A percentile compares a stretch with the other conserved stretches of the same genome.
phyloP scores from a whole-genome alignment of 2,797 vertebrate species.

The Petrocephalus schoutedeni region DNA sequence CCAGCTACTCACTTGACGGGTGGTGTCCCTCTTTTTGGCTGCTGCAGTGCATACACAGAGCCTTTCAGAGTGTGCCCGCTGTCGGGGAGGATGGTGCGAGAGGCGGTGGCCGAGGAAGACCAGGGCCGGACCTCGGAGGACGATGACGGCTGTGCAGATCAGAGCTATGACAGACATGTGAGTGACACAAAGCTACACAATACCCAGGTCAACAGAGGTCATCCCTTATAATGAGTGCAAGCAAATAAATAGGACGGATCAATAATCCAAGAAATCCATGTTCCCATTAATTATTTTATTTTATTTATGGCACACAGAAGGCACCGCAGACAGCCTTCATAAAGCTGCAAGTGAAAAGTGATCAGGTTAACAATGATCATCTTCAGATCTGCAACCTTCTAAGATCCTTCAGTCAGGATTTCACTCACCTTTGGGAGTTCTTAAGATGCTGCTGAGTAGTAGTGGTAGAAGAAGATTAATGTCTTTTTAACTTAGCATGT shows the following conservation, averaged over 20 bases:
- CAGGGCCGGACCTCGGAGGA: constrained; percentile 86
- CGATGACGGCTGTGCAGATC: constrained; percentile 69
- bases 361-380: background rate
- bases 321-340: background rate
- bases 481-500: background rate
- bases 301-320: background rate
- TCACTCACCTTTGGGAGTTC: background rate
- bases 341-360: background rate
- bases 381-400: background rate
- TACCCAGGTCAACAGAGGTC: background rate
- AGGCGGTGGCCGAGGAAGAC: constrained; percentile 74
- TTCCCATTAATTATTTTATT: background rate
- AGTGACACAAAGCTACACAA: constrained; percentile 26
- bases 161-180: constrained; percentile 74
- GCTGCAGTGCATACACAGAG: constrained; percentile 85
- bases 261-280: background rate
- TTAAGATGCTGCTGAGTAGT: background rate
- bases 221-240: background rate
- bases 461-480: background rate
- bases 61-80: constrained; percentile 78
- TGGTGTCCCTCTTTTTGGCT: background rate
- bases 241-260: background rate
- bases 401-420: background rate
- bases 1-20: background rate
- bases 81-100: constrained; percentile 50